Base-by-base conservation (phyloP, 2,888 invertebrate species). In the Limnephilus auricula region DNA sequence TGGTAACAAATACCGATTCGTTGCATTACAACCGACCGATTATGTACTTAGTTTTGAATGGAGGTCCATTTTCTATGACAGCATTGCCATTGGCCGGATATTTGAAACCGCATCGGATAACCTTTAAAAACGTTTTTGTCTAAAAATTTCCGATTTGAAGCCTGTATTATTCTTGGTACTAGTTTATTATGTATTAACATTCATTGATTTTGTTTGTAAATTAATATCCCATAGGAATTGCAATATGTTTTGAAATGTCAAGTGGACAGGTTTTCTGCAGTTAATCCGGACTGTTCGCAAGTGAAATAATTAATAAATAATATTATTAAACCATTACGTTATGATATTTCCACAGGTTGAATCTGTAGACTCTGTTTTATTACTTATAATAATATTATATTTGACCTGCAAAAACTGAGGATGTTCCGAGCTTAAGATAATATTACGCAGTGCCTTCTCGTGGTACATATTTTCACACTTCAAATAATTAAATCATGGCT, bases 21-120 rank as follows among this genome's bases (percentile, higher is more conserved):
- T 40, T 85, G 65, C 40, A 85, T 30, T 85, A 82, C 40, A 40
- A 40, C 85, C 30, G 6, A 40, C 25, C 85, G 85, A 40, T 85
- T 84, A 85, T 45, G 34, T 40, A 30, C 85, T 30, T n/a, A 34
- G 25, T 40, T 45, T 85, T 85, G 37, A 25, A 6, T 30, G 85
- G 40, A 85, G 85, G 45, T 40, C 85, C 65, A 30, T 40, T 37
- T 85, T 40, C 30, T 85, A 85, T 45, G 85, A 85, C 85, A 85
- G n/a, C 85, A 85, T 34, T 83, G 83, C 34, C 34, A 32, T 40
- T n/a, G 65, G 65, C 65, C 25, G 65, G 65, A 65, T n/a, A 65
- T 65, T 65, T 9, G 6, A 65, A 65, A 65, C 25, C 65, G 9
- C 9, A 65, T 65, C 50, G 50, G 50, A n/a, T 65, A n/a, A 65